Conservation (phyloP, 1,140 invertebrate species). For the Leptinotarsa undecemlineata region DNA sequence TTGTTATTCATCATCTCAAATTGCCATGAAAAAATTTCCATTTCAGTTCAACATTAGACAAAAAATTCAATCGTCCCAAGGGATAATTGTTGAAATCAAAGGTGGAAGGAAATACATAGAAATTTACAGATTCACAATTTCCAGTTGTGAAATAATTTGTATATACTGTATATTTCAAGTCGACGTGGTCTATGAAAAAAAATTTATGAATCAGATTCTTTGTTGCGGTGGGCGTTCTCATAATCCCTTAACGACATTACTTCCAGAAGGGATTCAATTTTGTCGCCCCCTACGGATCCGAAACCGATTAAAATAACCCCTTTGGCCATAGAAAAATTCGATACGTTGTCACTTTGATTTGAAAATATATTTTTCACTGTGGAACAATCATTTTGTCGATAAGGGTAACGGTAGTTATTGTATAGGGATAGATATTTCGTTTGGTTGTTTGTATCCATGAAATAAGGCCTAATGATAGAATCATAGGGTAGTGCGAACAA, state of each 20-base stretch:
- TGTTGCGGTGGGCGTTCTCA: constrained; percentile 21
- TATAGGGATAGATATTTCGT: constrained; percentile 18
- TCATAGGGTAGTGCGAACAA: constrained; percentile 40
- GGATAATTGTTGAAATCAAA: too few species aligned
- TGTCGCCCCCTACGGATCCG: constrained; percentile 39
- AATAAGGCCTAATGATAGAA: constrained; percentile 44
- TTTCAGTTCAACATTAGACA: too few species aligned
- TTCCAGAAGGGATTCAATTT: constrained; percentile 33
- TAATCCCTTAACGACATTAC: constrained; percentile 31
- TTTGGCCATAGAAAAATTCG: constrained; percentile 44
- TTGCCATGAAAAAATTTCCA: too few species aligned
- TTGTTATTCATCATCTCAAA: too few species aligned
- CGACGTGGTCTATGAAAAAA: too few species aligned
- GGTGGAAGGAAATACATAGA: too few species aligned
- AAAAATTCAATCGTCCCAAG: too few species aligned
- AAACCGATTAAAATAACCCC: constrained; percentile 49
- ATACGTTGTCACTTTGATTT: constrained; percentile 46
- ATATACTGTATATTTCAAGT: too few species aligned
- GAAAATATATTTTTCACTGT: constrained; percentile 42
- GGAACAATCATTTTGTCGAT: constrained; percentile 30
- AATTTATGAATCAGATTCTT: neutral
- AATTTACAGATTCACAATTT: too few species aligned
- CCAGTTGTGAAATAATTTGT: too few species aligned
- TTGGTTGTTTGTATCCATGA: constrained; percentile 32
- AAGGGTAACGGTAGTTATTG: constrained; percentile 6